A percentile compares a stretch with the other conserved stretches of the same genome.
Conservation (phyloP, 2,888 invertebrate genomes). For the Blomia tropicalis region DNA sequence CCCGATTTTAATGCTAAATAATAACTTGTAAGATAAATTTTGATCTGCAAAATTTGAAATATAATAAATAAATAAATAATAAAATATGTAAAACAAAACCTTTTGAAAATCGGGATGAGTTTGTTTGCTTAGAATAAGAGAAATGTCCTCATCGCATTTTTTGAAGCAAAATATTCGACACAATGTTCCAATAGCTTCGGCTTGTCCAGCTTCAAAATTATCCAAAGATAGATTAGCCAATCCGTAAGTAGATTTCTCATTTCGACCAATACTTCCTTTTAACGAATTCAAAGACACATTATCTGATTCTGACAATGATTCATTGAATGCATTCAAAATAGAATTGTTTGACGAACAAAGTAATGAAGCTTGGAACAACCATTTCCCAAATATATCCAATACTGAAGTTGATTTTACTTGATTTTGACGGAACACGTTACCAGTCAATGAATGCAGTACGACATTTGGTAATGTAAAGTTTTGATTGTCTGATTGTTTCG, state of each 20-base stretch:
- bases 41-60: constrained; percentile 14
- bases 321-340: background rate
- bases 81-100: background rate
- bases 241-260: constrained; percentile 24
- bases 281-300: background rate
- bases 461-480: constrained; percentile 39
- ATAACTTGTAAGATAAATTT: constrained; percentile 21
- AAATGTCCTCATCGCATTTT: constrained; percentile 79
- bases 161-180: constrained; percentile 91
- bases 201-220: constrained; percentile 51
- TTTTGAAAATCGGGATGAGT: constrained; percentile 20
- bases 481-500: constrained; percentile 19
- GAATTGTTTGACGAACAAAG: constrained; percentile 44
- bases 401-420: constrained; percentile 86
- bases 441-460: constrained; percentile 30
- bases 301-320: background rate
- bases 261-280: constrained; percentile 29
- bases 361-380: constrained; percentile 88
- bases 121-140: constrained; percentile 34
- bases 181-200: constrained; percentile 83
- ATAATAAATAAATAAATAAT: background rate
- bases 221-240: constrained; percentile 26
- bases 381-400: constrained; percentile 83
- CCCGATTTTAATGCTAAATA: constrained; percentile 66
- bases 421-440: constrained; percentile 32